Conservation (phyloP, 2,888 invertebrate genomes). For the Pherbina coryleti region DNA sequence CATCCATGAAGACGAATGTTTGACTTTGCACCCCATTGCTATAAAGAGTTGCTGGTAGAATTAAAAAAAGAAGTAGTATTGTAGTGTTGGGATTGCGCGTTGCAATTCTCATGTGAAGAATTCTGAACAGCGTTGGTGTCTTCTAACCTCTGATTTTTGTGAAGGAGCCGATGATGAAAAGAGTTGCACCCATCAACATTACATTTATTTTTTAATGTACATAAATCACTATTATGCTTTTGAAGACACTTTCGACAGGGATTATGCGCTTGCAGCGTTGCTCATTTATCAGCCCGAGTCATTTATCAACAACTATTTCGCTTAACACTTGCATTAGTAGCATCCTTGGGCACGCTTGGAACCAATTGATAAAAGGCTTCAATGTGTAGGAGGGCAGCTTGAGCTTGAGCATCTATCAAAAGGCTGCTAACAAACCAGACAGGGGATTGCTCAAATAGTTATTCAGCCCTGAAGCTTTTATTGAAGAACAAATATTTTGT, state of each 20-base stretch:
- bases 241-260: constrained; percentile 38
- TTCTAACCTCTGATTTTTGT: neutral
- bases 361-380: constrained; percentile 24
- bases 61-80: constrained; percentile 38
- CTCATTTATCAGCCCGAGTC: constrained; percentile 30
- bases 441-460: constrained; percentile 43
- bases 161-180: constrained; percentile 36
- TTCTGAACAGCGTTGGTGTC: neutral
- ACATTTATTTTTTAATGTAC: constrained; percentile 29
- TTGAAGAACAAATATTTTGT: constrained; percentile 43
- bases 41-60: constrained; percentile 43
- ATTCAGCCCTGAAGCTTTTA: constrained; percentile 39
- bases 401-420: constrained; percentile 33
- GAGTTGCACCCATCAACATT: constrained; percentile 27
- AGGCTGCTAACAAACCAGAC: constrained; percentile 26
- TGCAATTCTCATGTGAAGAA: neutral
- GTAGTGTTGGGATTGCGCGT: neutral
- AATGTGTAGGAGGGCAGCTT: constrained; percentile 10
- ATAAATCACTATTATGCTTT: constrained; percentile 28
- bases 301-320: constrained; percentile 20
- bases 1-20: constrained; percentile 47
- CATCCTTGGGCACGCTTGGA: constrained; percentile 33
- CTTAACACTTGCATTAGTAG: neutral
- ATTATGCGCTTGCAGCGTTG: constrained; percentile 23
- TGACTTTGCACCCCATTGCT: constrained; percentile 36